Base-by-base conservation (phyloP, 2,888 invertebrate species). In the Loripinus fragilis region DNA sequence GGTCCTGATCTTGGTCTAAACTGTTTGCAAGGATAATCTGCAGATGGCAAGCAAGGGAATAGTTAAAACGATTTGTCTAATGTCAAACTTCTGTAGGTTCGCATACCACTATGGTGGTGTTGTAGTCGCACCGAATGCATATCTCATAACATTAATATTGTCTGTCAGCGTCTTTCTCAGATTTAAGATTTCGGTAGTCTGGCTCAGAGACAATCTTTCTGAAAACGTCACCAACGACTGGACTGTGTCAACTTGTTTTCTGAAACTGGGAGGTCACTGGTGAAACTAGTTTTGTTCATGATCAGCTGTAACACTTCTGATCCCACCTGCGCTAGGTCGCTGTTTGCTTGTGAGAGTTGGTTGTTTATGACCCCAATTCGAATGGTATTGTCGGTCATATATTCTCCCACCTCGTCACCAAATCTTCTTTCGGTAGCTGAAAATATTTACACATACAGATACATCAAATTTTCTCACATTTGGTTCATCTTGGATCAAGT, bases 181-280 rank as follows among this genome's bases (percentile, higher is more conserved):
- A 20, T 45, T 41, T 30, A 83, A 55, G n/a, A 83, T 73, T 3
- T 78, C 65, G 15, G 41, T 76, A 0, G 45, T 35, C 70, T 78
- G 78, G 1, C 50, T 10, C 30, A 71, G 67, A 35, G 77, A 74
- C 0, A 72, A 30, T 17, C 66, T 69, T 38, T 70, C 71, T n/a
- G 73, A 45, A 52, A 71, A 80, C 0, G 83, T 69, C 3, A 80
- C 74, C 65, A 80, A 20, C 20, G 73, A 80, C 71, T 83, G 78
- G 2, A 78, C 70, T 0, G 78, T 66, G 69, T 78, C 78, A 3
- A 80, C 71, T 7, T 66, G 25, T 3, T 52, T 30, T 41, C 78
- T 83, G 64, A 48, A 71, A 2, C 10, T 25, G 15, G 23, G 1
- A 67, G n/a, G n/a, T 67, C 67, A 1, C 12, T 3, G 10, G 28